A percentile compares a stretch with the other conserved stretches of the same genome.
Conservation (phyloP, 2,797 vertebrate genomes). For the Melanogrammus aeglefinus region DNA sequence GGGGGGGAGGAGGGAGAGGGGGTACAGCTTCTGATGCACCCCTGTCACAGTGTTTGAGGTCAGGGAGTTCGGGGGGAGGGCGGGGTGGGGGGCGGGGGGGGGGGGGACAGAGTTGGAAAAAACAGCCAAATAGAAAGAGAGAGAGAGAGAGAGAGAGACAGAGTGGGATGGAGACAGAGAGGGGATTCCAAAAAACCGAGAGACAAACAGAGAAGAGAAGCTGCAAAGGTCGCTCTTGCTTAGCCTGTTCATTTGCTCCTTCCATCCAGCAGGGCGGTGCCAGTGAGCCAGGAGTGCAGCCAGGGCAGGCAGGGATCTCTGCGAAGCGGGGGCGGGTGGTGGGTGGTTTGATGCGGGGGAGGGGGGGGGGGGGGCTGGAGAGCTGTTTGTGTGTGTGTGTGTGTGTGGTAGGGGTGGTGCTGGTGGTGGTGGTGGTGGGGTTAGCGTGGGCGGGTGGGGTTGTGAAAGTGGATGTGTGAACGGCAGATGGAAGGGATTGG, state of each 20-base stretch:
- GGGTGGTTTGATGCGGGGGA: constrained; percentile 24
- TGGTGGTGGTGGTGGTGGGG: constrained; percentile 59
- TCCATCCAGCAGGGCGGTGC: constrained; percentile 77
- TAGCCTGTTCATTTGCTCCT: constrained; percentile 80
- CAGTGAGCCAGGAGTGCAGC: constrained; percentile 78
- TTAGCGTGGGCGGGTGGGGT: constrained; percentile 30
- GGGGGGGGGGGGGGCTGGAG: constrained; percentile 12
- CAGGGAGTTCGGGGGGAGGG: constrained; percentile 36
- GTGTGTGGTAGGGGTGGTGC: constrained; percentile 27
- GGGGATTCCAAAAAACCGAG: constrained; percentile 20
- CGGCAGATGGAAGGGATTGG: constrained; percentile 44
- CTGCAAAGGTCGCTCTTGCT: constrained; percentile 69
- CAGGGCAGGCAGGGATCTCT: constrained; percentile 75
- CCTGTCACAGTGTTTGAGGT: constrained; percentile 64
- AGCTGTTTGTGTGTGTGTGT: too few relatives aligned
- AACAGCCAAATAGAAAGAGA: constrained; percentile 26
- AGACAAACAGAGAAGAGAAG: constrained; percentile 56
- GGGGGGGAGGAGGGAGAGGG: background rate
- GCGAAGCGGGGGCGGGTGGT: constrained; percentile 60
- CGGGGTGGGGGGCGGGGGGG: too few relatives aligned
- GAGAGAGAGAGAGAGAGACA: constrained; percentile 47
- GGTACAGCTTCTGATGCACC: background rate
- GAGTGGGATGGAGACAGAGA: constrained; percentile 30
- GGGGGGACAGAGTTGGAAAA: constrained; percentile 5
- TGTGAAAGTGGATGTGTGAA: constrained; percentile 43